Conservation (phyloP, 2,888 invertebrate species). For the Galerucella calmariensis region DNA sequence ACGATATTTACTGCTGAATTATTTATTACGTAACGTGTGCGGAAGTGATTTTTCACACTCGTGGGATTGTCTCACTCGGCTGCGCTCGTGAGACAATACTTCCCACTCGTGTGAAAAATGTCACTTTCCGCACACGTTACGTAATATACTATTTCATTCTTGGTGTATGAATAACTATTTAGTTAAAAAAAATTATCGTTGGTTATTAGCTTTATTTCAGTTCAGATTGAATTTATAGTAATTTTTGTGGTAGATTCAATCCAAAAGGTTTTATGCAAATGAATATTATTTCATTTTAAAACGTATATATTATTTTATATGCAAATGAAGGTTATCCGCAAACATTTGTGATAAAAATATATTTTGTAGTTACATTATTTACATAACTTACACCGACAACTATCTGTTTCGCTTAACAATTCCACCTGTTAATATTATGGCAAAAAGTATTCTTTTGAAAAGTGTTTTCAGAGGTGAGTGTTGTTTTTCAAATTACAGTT, state of each 20-base stretch:
- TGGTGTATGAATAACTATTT: no score
- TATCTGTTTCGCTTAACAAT: neutral
- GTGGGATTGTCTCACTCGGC: no score
- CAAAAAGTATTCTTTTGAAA: neutral
- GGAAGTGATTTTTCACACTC: no score
- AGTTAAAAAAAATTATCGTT: neutral
- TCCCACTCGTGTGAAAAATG: no score
- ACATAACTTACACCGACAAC: neutral
- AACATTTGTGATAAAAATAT: neutral
- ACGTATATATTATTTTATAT: neutral
- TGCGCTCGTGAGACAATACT: no score
- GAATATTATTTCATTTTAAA: neutral
- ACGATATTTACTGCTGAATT: no score
- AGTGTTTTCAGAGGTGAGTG: neutral
- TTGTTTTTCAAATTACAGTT: no score
- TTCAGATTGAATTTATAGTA: no score
- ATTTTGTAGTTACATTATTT: neutral
- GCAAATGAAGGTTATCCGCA: neutral
- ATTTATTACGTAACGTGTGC: no score
- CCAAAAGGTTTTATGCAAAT: neutral
- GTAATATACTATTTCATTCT: no score
- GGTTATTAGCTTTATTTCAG: no score
- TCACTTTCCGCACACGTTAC: no score
- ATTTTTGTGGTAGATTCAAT: neutral
- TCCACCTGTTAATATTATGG: neutral